Evolutionary conservation across 1,140 invertebrate genomes (phyloP).

Genomic region (Trinorchestia longiramus): DNA sequence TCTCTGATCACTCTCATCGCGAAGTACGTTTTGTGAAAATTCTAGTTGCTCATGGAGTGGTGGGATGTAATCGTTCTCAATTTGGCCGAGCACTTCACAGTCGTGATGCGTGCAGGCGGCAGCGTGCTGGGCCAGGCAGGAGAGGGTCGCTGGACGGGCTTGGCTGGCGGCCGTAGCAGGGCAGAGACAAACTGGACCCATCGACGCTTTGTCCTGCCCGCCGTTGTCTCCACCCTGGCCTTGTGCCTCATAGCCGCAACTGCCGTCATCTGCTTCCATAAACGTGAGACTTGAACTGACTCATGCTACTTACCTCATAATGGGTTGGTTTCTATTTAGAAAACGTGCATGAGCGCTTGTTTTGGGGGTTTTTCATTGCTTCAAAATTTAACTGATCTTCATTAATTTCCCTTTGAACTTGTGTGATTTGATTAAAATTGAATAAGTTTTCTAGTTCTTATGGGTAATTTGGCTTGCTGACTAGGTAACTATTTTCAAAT

Average conservation of each 20-base stretch:
- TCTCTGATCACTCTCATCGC: no score
- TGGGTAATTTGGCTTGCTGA: no score
- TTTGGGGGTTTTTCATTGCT: no score
- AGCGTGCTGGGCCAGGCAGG: conserved; percentile 12
- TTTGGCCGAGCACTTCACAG: neutral
- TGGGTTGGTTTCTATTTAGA: no score
- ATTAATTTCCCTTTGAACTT: no score
- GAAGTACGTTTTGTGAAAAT: neutral
- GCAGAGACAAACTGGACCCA: neutral
- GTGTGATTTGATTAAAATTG: no score
- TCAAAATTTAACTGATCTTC: no score
- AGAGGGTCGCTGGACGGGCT: neutral
- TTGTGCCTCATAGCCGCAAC: conserved; percentile 30
- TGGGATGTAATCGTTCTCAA: neutral
- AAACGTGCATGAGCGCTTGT: no score
- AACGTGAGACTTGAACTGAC: neutral
- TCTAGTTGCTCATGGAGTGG: neutral
- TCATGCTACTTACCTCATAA: no score
- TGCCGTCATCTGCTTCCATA: conserved; percentile 10
- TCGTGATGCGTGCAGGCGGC: neutral
- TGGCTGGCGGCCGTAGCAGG: neutral
- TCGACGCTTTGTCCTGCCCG: neutral
- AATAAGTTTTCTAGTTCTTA: no score
- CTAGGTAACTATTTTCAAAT: no score
- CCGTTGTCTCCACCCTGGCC: neutral